A percentile compares a stretch with the other conserved stretches of the same genome.
phyloP scores from a whole-genome alignment of 2,113 vertebrate species.

The Menidia beryllina region DNA sequence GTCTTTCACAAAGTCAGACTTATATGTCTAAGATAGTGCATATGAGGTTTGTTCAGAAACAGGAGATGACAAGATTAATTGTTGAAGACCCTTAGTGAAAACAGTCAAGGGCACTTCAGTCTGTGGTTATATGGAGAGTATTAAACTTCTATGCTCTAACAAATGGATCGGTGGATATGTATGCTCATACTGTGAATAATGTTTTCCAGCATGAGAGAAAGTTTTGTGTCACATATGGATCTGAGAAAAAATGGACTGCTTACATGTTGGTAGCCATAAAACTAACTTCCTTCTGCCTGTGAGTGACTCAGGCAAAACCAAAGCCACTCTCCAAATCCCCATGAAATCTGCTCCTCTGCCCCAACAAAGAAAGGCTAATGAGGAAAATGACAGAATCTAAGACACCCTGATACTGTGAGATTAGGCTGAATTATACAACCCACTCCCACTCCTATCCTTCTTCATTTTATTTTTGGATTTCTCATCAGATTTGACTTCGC shows the following conservation, averaged over 20 bases:
- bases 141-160: constrained; percentile 57
- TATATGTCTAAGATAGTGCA: constrained; percentile 18
- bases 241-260: constrained; percentile 69
- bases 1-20: constrained; percentile 41
- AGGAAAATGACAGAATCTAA: constrained; percentile 68
- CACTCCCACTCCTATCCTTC: constrained; percentile 31
- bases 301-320: constrained; percentile 58
- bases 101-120: constrained; percentile 44
- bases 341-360: constrained; percentile 74
- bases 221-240: constrained; percentile 63
- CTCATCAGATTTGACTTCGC: constrained; percentile 49
- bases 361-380: constrained; percentile 77
- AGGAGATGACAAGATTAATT: constrained; percentile 38
- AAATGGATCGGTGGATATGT: constrained; percentile 67
- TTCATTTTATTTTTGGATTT: constrained; percentile 31
- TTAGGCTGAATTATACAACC: constrained; percentile 77
- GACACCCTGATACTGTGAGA: constrained; percentile 73
- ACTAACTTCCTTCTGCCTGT: constrained; percentile 61
- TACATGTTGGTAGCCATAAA: constrained; percentile 60
- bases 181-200: constrained; percentile 52
- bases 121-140: constrained; percentile 37
- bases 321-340: constrained; percentile 76
- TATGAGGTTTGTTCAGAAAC: constrained; percentile 34
- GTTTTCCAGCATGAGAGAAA: constrained; percentile 57
- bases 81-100: constrained; percentile 41